Conservation (phyloP, 2,113 vertebrate genomes). For the Globicephala melas region DNA sequence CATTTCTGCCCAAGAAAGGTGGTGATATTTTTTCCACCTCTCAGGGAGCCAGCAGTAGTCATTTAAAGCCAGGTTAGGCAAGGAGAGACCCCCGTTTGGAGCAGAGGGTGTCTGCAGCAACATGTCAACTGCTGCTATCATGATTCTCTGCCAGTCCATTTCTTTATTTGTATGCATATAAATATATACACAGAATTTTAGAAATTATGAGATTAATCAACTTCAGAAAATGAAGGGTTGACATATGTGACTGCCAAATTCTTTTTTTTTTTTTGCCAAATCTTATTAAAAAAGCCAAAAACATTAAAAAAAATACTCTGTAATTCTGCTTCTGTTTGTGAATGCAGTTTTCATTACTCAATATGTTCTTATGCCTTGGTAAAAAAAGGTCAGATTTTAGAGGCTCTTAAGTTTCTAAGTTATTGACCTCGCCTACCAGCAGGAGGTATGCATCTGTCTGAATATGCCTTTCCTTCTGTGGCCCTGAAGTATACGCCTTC, state of each 20-base stretch:
- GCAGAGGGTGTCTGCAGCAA: not conserved
- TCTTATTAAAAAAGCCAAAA: not conserved
- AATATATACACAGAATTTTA: not conserved
- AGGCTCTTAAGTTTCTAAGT: not conserved
- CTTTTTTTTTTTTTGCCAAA: not conserved
- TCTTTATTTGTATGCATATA: not conserved
- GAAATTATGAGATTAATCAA: not conserved
- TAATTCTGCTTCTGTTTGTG: slow-evolving; percentile 9
- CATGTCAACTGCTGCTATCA: not conserved
- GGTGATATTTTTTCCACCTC: not conserved
- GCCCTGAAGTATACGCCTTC: not conserved
- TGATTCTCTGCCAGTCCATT: not conserved
- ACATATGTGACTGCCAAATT: not conserved
- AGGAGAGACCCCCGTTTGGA: not conserved
- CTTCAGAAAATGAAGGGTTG: not conserved
- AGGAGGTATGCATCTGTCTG: slow-evolving; percentile 41
- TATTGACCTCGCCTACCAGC: slow-evolving; percentile 41
- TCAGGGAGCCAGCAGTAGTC: not conserved
- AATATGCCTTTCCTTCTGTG: slow-evolving; percentile 28
- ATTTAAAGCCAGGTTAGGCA: not conserved
- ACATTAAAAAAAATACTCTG: not conserved
- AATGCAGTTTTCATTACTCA: slow-evolving; percentile 7
- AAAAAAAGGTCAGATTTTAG: not conserved
- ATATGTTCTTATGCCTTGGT: not conserved
- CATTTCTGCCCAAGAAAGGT: not conserved